Percentiles rank a stretch among this genome's conserved stretches.
These are phyloP conservation scores for Fistularia tabacaria DNA, from an alignment of 2,797 vertebrate species.

Conservation along the genomic window DNA sequence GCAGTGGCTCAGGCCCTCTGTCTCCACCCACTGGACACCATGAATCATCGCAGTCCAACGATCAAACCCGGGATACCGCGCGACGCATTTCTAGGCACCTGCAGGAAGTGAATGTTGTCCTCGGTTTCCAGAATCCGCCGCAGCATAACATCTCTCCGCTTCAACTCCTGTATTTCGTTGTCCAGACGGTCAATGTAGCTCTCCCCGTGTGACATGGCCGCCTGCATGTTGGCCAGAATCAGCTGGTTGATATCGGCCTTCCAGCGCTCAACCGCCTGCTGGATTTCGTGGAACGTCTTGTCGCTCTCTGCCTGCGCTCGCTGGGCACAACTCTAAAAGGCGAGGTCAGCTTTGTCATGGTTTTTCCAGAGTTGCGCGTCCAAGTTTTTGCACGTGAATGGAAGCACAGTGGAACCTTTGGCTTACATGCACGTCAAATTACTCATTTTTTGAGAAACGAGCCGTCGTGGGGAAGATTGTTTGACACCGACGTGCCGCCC, in stretches of 20 bases:
- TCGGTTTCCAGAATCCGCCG: slow-evolving; percentile 73
- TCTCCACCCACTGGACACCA: no score
- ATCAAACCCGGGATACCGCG: no score
- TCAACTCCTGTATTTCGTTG: slow-evolving; percentile 80
- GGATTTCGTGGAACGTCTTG: slow-evolving; percentile 79
- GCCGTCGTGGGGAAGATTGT: no score
- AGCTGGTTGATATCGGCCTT: slow-evolving; percentile 76
- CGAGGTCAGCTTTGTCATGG: slow-evolving; percentile 3
- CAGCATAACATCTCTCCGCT: slow-evolving; percentile 68
- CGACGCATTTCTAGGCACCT: slow-evolving; percentile 44
- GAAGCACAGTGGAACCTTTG: no score
- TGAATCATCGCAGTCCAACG: no score
- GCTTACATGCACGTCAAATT: no score
- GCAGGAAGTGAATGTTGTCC: slow-evolving; percentile 77
- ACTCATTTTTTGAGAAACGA: no score
- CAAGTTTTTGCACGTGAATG: no score
- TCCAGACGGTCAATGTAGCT: slow-evolving; percentile 82
- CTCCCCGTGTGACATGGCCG: slow-evolving; percentile 73
- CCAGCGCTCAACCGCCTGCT: slow-evolving; percentile 78
- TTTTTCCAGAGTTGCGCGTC: not conserved
- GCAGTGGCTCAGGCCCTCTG: no score
- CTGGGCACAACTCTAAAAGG: slow-evolving; percentile 65
- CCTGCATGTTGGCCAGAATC: slow-evolving; percentile 75
- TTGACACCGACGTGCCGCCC: no score
- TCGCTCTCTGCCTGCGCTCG: slow-evolving; percentile 73